These are phyloP conservation scores for Esox niger DNA, from an alignment of 2,113 vertebrate species.

Conservation along the genomic window DNA sequence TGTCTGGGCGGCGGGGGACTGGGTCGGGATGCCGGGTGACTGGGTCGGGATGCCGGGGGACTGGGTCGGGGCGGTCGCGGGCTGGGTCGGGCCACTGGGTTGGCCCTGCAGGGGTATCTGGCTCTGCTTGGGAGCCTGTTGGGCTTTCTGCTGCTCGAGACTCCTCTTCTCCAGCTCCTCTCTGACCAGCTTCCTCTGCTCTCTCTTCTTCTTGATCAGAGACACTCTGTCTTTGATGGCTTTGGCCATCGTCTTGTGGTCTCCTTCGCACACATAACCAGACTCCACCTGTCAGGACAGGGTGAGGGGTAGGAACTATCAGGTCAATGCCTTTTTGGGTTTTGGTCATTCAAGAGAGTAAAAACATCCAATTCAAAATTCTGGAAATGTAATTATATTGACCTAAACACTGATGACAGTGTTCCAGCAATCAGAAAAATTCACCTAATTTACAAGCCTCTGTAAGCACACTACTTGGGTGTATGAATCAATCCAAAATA, in stretches of 20 bases:
- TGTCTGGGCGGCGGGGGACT: slow-evolving; percentile 58
- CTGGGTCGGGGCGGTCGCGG: slow-evolving; percentile 59
- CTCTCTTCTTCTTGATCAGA: slow-evolving; percentile 90
- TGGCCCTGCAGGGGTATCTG: neutral
- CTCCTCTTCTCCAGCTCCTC: slow-evolving; percentile 91
- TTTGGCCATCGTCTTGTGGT: slow-evolving; percentile 99
- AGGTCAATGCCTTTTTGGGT: no score
- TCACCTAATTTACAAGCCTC: no score
- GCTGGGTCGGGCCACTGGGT: neutral
- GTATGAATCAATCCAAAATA: no score
- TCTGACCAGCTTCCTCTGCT: slow-evolving; percentile 90
- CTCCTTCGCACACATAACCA: slow-evolving; percentile 95
- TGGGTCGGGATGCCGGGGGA: slow-evolving; percentile 58
- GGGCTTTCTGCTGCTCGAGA: slow-evolving; percentile 70
- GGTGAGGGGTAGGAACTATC: no score
- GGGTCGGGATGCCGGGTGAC: slow-evolving; percentile 58
- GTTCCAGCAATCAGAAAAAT: no score
- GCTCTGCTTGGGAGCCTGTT: slow-evolving; percentile 1
- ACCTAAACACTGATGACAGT: no score
- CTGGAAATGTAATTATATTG: no score
- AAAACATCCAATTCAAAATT: no score
- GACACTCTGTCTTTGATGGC: slow-evolving; percentile 98
- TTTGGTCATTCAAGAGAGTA: no score
- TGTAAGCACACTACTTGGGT: no score
- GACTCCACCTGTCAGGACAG: slow-evolving; percentile 85